Percentiles rank a stretch among this genome's conserved stretches.
These are phyloP conservation scores for Meleagris gallopavo DNA, from an alignment of 2,113 vertebrate species.

Conservation along the genomic window DNA sequence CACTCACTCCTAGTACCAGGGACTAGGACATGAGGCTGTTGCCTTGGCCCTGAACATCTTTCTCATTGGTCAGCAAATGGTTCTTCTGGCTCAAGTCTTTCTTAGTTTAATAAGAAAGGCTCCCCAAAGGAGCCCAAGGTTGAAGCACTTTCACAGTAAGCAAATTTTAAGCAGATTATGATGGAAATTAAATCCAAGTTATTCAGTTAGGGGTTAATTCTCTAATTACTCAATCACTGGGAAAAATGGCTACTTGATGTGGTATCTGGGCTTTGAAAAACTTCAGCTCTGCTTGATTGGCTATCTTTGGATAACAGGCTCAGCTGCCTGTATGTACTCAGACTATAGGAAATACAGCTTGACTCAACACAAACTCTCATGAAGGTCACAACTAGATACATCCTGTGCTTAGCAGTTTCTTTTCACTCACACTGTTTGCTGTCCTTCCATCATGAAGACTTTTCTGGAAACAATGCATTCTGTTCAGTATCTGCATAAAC, in stretches of 20 bases:
- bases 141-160: neutral
- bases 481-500: neutral
- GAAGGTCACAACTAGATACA: neutral
- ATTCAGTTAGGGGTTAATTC: neutral
- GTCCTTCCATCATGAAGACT: neutral
- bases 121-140: neutral
- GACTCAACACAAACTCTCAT: neutral
- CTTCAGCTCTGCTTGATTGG: neutral
- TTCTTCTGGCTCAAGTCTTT: neutral
- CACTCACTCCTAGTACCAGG: neutral
- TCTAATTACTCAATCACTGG: neutral
- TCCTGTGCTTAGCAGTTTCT: neutral
- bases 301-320: neutral
- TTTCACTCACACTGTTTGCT: neutral
- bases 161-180: neutral
- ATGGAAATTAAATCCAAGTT: neutral
- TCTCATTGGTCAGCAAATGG: neutral
- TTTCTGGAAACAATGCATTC: neutral
- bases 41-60: neutral
- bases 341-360: neutral
- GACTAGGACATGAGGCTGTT: fast-evolving
- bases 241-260: neutral
- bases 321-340: fast-evolving
- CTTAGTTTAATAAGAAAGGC: neutral
- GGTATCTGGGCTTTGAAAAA: neutral